A percentile compares a stretch with the other conserved stretches of the same genome.
Evolutionary conservation across 2,888 invertebrate genomes (phyloP).

Genomic region (Acanthococcus lagerstroemiae): DNA sequence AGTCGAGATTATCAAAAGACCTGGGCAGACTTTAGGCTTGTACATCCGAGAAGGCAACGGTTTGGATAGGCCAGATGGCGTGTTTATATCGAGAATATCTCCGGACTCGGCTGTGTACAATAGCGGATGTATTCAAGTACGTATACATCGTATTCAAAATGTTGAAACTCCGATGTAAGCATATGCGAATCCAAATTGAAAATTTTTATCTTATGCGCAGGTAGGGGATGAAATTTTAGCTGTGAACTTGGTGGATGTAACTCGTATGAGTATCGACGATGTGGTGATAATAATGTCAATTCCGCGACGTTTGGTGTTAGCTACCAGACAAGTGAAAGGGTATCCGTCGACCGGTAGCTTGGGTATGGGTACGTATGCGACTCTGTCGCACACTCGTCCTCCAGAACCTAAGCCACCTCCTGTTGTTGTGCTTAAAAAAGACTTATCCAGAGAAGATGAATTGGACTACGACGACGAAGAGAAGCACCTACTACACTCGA

Average conservation of each 20-base stretch:
- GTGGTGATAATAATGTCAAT: slow-evolving; percentile 99
- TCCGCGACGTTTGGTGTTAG: slow-evolving; percentile 85
- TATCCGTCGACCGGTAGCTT: slow-evolving; percentile 42
- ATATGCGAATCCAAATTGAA: too few species aligned
- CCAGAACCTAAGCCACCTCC: slow-evolving; percentile 75
- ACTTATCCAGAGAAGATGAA: slow-evolving; percentile 62
- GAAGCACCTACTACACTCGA: slow-evolving; percentile 23
- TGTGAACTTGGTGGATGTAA: slow-evolving; percentile 95
- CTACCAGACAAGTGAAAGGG: slow-evolving; percentile 70
- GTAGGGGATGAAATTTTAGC: slow-evolving; percentile 98
- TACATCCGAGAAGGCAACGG: slow-evolving; percentile 98
- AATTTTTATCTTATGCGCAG: slow-evolving; percentile 41
- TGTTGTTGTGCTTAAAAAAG: slow-evolving; percentile 78
- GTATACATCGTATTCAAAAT: too few species aligned
- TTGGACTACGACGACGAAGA: slow-evolving; percentile 35
- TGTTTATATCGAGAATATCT: slow-evolving; percentile 94
- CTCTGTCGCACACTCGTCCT: slow-evolving; percentile 50
- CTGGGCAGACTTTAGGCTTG: slow-evolving; percentile 93
- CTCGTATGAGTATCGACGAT: slow-evolving; percentile 95
- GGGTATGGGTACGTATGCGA: slow-evolving; percentile 38
- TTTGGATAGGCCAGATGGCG: slow-evolving; percentile 86
- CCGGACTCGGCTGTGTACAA: slow-evolving; percentile 94
- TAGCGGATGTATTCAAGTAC: slow-evolving; percentile 83
- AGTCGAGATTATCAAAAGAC: slow-evolving; percentile 97
- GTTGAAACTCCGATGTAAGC: too few species aligned